Base-by-base conservation (phyloP, 2,888 invertebrate genomes). In the Morpho deidamia region DNA sequence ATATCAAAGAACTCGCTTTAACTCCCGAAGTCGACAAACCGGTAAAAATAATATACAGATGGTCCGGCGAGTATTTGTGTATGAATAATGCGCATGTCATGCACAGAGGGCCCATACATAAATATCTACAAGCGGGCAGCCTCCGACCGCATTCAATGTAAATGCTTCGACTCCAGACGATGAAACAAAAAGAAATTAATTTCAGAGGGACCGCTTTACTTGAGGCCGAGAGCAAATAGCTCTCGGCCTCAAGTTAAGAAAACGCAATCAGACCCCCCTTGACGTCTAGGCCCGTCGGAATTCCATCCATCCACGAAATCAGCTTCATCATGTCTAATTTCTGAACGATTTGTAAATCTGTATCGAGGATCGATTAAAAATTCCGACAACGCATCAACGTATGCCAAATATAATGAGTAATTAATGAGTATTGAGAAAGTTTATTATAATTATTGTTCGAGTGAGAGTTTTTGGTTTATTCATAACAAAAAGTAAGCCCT, bases 161-260 rank as follows among this genome's bases (percentile, higher is more conserved):
- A 89, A 89, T 89, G 83, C 79, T 67, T 66, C 74, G 79, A 75
- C 80, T 78, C 79, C 85, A 86, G 85, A 88, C 86, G 83, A 73
- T 78, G 78, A 88, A 88, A 88, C 88, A 88, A 88, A 88, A 88
- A 82, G 63, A 89, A 88, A 88, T 89, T 88, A 88, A 88, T 88
- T 87, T 89, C 78, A 78, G 79, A 85, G 80, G 76, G 78, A 77
- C 83, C 78, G 81, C 78, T 79, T 83, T 84, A 83, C 83, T 83
- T 84, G n/a, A n/a, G n/a, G n/a, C n/a, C n/a, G n/a, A n/a, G n/a
- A n/a, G n/a, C n/a, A n/a, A n/a, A n/a, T n/a, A n/a, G 81, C 81
- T 83, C 75, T 72, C 62, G 69, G 56, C 58, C 58, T 55, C 57
- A 63, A 69, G 67, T 65, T 65, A 67, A 72, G 74, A 70, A 78